These are phyloP conservation scores for Rhamnusium bicolor DNA, from an alignment of 2,888 invertebrate species.

Conservation along the genomic window DNA sequence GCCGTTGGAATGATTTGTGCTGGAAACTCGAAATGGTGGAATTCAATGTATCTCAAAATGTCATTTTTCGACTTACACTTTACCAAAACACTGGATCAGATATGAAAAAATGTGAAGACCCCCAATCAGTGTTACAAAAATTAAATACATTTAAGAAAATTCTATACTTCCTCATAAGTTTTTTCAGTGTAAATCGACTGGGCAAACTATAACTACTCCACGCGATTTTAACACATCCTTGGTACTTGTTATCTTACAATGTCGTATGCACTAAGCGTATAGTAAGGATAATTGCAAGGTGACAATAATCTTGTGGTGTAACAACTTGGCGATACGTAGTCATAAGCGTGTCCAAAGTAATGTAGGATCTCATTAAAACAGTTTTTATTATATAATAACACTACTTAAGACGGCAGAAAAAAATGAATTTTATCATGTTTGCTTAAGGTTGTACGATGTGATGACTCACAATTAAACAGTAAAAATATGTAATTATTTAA, in stretches of 20 bases:
- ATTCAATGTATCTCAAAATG: no score
- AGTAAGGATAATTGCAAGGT: conserved; percentile 33
- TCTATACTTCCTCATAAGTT: no score
- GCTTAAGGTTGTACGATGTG: neutral
- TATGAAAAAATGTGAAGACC: no score
- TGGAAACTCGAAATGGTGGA: no score
- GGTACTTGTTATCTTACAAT: conserved; percentile 26
- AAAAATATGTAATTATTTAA: neutral
- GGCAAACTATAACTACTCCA: neutral
- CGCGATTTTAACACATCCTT: neutral
- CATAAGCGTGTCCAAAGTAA: neutral
- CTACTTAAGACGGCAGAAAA: neutral
- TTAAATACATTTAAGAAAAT: no score
- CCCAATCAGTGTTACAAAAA: no score
- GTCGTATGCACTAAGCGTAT: conserved; percentile 31
- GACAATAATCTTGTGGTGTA: no score
- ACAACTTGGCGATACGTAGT: neutral
- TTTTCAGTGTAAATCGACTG: no score
- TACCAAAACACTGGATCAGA: no score
- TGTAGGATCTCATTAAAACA: neutral
- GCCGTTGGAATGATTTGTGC: no score
- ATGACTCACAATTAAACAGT: neutral
- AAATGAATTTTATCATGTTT: neutral
- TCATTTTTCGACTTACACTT: no score
- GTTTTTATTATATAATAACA: neutral